Percentiles rank a stretch among this genome's conserved stretches.
Evolutionary conservation across 2,797 vertebrate species (phyloP).

Genomic region (Sebastes cheni): DNA sequence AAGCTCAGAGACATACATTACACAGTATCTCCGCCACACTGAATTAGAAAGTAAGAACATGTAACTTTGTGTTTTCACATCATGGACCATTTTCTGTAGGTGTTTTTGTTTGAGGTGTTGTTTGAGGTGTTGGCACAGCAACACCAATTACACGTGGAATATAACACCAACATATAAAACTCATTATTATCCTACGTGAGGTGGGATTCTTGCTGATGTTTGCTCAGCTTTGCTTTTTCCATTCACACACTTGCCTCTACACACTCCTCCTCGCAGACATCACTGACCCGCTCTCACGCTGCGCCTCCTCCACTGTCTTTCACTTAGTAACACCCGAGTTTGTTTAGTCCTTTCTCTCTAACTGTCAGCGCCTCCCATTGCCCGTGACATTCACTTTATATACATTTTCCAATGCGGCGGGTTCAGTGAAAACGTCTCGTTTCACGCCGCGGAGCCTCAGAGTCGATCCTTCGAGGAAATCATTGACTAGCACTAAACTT

Average conservation of each 20-base stretch:
- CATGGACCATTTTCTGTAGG: constrained; percentile 60
- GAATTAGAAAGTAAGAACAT: constrained; percentile 22
- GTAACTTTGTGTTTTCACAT: constrained; percentile 62
- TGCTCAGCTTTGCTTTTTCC: constrained; percentile 83
- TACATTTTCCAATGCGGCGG: constrained; percentile 72
- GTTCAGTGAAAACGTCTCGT: constrained; percentile 63
- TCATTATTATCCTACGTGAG: constrained; percentile 77
- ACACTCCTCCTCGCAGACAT: constrained; percentile 57
- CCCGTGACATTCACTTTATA: constrained; percentile 75
- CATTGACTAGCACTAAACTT: constrained; percentile 68
- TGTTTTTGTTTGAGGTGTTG: constrained; percentile 79
- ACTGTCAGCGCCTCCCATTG: constrained; percentile 79
- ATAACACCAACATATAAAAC: constrained; percentile 77
- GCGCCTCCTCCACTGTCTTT: constrained; percentile 71
- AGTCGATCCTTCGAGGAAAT: constrained; percentile 62
- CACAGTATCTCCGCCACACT: constrained; percentile 2
- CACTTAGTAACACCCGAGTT: constrained; percentile 63
- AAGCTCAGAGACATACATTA: neutral
- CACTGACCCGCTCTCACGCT: constrained; percentile 51
- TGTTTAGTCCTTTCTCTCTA: constrained; percentile 79
- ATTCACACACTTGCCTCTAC: constrained; percentile 66
- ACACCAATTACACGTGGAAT: constrained; percentile 73
- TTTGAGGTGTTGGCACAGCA: constrained; percentile 80
- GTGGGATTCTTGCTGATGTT: constrained; percentile 76
- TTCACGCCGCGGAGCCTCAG: constrained; percentile 46